These are phyloP conservation scores for Heliconius cydno DNA, from an alignment of 2,888 invertebrate genomes.

Conservation along the genomic window DNA sequence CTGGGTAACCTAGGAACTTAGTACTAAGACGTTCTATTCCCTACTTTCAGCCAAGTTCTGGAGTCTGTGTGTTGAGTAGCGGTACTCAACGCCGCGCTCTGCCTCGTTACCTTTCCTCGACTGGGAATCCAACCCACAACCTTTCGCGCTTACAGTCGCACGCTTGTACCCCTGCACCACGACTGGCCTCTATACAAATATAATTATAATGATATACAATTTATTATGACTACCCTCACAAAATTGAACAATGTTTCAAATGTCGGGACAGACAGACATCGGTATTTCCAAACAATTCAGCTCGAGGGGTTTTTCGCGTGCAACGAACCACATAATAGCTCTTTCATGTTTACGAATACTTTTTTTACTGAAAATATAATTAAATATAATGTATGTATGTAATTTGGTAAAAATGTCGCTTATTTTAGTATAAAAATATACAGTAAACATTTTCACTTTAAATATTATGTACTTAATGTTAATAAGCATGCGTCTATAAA, in stretches of 20 bases:
- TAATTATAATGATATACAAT: conserved; percentile 8
- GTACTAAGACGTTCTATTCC: too few species aligned
- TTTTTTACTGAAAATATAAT: conserved; percentile 12
- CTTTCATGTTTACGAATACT: conserved; percentile 27
- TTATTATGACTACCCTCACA: not conserved
- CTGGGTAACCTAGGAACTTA: too few species aligned
- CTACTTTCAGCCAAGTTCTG: too few species aligned
- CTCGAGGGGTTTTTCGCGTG: conserved; percentile 27
- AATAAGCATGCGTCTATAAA: too few species aligned
- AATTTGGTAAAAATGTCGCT: conserved; percentile 7
- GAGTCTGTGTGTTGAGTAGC: too few species aligned
- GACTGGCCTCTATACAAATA: not conserved
- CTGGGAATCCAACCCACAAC: not conserved
- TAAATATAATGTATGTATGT: conserved; percentile 4
- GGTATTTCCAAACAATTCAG: conserved; percentile 27
- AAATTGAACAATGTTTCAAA: conserved; percentile 11
- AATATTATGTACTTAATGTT: too few species aligned
- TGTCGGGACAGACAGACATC: conserved; percentile 17
- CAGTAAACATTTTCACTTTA: not conserved
- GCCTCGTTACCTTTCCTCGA: not conserved
- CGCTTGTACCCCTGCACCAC: too few species aligned
- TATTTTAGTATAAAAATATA: not conserved
- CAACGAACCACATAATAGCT: conserved; percentile 24
- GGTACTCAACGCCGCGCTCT: too few species aligned
- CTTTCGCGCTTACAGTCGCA: not conserved